These are phyloP conservation scores for Actias luna DNA, from an alignment of 2,888 invertebrate species.

Conservation along the genomic window DNA sequence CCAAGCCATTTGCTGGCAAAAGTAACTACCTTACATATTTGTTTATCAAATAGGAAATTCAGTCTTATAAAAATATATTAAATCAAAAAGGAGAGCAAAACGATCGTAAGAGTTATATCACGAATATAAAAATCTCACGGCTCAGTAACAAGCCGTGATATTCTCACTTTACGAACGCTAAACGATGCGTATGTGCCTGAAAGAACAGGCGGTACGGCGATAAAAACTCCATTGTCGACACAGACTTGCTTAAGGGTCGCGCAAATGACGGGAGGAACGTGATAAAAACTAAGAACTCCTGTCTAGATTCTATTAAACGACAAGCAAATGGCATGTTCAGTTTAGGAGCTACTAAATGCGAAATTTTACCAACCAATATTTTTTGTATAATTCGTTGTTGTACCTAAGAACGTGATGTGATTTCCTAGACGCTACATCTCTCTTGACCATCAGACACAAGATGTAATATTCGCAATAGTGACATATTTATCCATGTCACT, in stretches of 20 bases:
- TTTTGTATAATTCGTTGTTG: not conserved
- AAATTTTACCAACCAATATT: constrained; percentile 64
- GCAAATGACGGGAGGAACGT: constrained; percentile 65
- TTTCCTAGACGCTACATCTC: no score
- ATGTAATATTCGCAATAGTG: no score
- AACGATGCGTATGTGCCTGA: constrained; percentile 63
- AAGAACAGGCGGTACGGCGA: constrained; percentile 61
- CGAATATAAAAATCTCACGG: constrained; percentile 49
- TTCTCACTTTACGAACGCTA: constrained; percentile 62
- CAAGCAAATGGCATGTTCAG: constrained; percentile 53
- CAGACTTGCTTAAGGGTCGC: constrained; percentile 59
- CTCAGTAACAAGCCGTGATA: constrained; percentile 47
- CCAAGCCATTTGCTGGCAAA: not conserved
- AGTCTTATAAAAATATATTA: not conserved
- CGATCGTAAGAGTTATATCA: constrained; percentile 36
- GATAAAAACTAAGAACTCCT: constrained; percentile 67
- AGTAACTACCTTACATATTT: not conserved
- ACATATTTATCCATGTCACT: no score
- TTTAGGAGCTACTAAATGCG: constrained; percentile 53
- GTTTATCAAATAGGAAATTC: not conserved
- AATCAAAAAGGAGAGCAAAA: constrained; percentile 8
- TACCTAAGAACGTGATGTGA: not conserved
- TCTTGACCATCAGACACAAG: no score
- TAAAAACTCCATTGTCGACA: constrained; percentile 73
- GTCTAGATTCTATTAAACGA: constrained; percentile 45